phyloP scores from a whole-genome alignment of 2,113 vertebrate genomes.

The Oncorhynchus masou region DNA sequence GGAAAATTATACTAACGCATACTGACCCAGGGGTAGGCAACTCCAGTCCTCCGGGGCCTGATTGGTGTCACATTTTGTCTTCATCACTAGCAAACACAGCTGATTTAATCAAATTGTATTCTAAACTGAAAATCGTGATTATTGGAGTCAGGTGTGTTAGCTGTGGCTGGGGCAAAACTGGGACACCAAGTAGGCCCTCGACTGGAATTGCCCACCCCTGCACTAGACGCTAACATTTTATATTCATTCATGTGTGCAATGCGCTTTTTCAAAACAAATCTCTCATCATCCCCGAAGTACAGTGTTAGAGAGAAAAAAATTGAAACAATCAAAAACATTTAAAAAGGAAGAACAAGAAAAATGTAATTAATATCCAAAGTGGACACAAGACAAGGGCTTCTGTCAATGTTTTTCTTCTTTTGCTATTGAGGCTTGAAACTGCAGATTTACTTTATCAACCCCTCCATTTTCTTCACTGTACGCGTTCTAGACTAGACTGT shows the following conservation, averaged over 20 bases:
- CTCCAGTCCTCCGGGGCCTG: no score
- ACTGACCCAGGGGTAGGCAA: background rate
- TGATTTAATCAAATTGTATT: no score
- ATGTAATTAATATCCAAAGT: conserved; percentile 68
- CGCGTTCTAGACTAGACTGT: conserved; percentile 2
- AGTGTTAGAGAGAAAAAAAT: conserved; percentile 54
- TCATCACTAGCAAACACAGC: no score
- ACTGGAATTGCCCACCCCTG: no score
- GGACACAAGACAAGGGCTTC: conserved; percentile 71
- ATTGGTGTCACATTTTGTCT: no score
- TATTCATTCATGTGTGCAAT: conserved; percentile 55
- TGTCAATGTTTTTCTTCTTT: conserved; percentile 43
- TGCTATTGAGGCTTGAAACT: conserved; percentile 28
- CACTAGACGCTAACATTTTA: conserved; percentile 50
- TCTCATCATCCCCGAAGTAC: conserved; percentile 33
- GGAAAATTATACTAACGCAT: conserved; percentile 37
- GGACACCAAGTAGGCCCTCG: no score
- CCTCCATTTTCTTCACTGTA: conserved; percentile 19
- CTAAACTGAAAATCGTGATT: no score
- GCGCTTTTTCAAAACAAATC: conserved; percentile 51
- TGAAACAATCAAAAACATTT: conserved; percentile 36
- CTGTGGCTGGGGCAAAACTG: no score
- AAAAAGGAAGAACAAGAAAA: conserved; percentile 39
- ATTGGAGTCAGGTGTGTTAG: no score
- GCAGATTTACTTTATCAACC: conserved; percentile 31